Base-by-base conservation (phyloP, 2,888 invertebrate species). In the Diabrotica balteata region DNA sequence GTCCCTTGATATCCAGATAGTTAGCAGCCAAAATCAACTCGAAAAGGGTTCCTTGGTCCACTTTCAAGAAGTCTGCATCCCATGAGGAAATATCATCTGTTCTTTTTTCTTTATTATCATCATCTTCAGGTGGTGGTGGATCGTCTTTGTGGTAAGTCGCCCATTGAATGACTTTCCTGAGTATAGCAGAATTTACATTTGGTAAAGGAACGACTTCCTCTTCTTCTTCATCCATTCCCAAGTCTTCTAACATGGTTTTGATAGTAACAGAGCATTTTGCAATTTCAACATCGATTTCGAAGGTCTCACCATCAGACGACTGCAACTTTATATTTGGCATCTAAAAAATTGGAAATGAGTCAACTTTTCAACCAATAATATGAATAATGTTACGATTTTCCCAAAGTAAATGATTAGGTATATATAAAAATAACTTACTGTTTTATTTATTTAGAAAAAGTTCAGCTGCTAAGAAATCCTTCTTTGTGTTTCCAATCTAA, bases 41-140 rank as follows among this genome's bases (percentile, higher is more conserved):
- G 83, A 97, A 98, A 10, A 98, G 86, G 1, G 97, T 98, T 68
- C 96, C 97, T 83, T 98, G 97, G 83, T 98, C 97, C 46, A 98
- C 98, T 88, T 99, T 99, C 8, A 99, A 86, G 81, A 99, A 99
- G 83, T 99, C 98, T 0, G 97, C 96, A 86, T 99, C 99, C 99
- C 99, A 99, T 0, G 96, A 96, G 42, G 95, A 95, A 75, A 99
- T 99, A 81, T 99, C 98, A 82, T 99, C 98, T 0, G 98, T 98
- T n/a, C 98, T 88, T 80, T 98, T 98, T 81, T 97, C 97, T 83
- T 96, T 96, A 84, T 95, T 96, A 82, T 98, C 98, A 80, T 98
- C 97, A 79, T 99, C 98, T 84, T 97, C 97, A 8, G 96, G 94
- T 78, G 95, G 92, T 66, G 96, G 95, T 42, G 97, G 96, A 83